Evolutionary conservation across 2,797 vertebrate genomes (phyloP), one percentile per base, ranked within the genome.

Genomic region (Pangasius sanitwongsei): DNA sequence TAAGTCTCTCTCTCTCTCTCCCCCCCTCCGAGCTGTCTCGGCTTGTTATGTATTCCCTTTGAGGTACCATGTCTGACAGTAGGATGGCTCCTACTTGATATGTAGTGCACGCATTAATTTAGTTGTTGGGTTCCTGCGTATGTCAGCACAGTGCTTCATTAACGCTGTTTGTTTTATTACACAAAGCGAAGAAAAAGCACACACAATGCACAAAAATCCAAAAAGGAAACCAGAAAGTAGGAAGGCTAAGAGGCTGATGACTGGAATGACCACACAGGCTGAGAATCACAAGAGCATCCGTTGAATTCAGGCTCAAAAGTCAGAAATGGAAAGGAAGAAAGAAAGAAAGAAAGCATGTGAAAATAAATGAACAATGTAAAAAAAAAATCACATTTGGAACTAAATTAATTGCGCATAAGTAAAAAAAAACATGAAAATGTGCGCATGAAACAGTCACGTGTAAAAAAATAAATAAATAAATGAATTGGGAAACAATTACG

Each of bases 41-140:
- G 89, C 87, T 91, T 87, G 90, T 93, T 93, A 92, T 93, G 90
- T 89, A 93, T 93, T 92, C 93, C 92, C 92, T 93, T 93, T 93
- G 92, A 93, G 92, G 89, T 90, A 87, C 87, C 28, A 63, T 88
- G 91, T 89, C 91, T 93, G 92, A 92, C 92, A 93, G 89, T 89
- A 89, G 83, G 89, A 92, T 89, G 91, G 87, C 92, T 91, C 87
- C 87, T 92, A 90, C 90, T 92, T 93, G 91, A 93, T 91, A 93
- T 91, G 92, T 91, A 77, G 83, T 90, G 91, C 90, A 92, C 90
- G 89, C 89, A 92, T 92, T 92, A 87, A 93, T 92, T 92, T 92
- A 91, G 91, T 91, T 89, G 90, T 92, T 90, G 89, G 89, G 90
- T 92, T 93, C 92, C 92, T 93, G 93, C 92, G 89, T 90, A 89